Evolutionary conservation across 2,797 vertebrate genomes (phyloP).

Genomic region (Notoglanidium macrostoma): DNA sequence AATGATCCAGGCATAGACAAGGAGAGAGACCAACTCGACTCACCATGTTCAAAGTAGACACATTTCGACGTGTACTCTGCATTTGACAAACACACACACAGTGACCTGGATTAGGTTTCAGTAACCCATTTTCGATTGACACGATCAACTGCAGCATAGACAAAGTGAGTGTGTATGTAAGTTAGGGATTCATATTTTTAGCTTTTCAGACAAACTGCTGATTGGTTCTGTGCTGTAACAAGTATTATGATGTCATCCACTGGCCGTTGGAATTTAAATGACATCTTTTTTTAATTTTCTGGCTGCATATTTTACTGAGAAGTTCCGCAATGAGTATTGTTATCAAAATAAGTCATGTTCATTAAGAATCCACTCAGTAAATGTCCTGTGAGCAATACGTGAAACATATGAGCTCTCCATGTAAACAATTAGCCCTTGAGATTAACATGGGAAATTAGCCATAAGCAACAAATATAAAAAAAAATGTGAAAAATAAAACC

Average conservation of each 20-base stretch:
- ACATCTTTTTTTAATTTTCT: background rate
- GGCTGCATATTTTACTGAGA: background rate
- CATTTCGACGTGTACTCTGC: conserved; percentile 60
- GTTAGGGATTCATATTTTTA: background rate
- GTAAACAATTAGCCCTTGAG: too few species aligned
- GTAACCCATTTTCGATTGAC: background rate
- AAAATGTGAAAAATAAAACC: background rate
- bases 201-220: background rate
- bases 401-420: background rate
- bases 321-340: too few species aligned
- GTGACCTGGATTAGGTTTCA: conserved; percentile 26
- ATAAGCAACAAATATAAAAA: background rate
- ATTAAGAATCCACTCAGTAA: background rate
- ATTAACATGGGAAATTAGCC: background rate
- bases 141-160: background rate
- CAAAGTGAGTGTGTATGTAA: too few species aligned
- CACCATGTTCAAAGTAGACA: conserved; percentile 73
- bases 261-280: background rate
- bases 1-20: background rate
- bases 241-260: background rate
- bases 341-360: too few species aligned
- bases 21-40: conserved; percentile 59
- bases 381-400: too few species aligned
- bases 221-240: background rate
- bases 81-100: conserved; percentile 13